These are phyloP conservation scores for Parotia lawesii DNA, from an alignment of 2,113 vertebrate genomes.

Conservation along the genomic window DNA sequence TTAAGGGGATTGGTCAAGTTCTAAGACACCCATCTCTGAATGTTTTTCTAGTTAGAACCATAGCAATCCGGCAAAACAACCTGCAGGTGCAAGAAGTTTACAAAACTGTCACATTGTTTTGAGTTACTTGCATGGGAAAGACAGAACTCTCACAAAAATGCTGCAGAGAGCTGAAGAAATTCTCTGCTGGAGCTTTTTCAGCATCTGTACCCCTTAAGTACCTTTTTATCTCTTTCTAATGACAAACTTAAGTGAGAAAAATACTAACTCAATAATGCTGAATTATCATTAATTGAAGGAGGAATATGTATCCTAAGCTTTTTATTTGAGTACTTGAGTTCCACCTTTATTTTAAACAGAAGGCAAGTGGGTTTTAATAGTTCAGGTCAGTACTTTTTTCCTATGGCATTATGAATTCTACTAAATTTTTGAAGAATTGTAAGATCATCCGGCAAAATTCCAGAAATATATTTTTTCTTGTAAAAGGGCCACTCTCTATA, in stretches of 20 bases:
- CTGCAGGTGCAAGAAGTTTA: too few species aligned
- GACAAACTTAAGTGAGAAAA: background rate
- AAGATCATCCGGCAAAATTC: background rate
- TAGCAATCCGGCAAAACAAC: too few species aligned
- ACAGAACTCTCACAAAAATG: too few species aligned
- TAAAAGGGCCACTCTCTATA: background rate
- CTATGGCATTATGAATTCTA: background rate
- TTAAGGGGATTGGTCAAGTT: too few species aligned
- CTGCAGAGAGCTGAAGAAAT: too few species aligned
- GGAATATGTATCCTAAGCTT: background rate
- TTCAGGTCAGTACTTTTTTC: background rate
- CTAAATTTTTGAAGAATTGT: background rate
- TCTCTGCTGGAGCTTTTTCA: too few species aligned
- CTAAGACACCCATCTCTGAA: too few species aligned
- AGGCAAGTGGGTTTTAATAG: background rate
- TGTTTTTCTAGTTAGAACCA: too few species aligned
- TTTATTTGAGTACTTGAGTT: background rate
- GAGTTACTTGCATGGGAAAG: too few species aligned
- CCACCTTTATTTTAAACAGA: background rate
- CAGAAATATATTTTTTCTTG: background rate
- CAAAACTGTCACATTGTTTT: too few species aligned
- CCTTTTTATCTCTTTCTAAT: background rate
- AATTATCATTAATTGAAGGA: background rate
- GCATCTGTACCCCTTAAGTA: background rate
- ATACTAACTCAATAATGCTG: background rate